Evolutionary conservation across 2,113 vertebrate genomes (phyloP), one percentile per base, ranked within the genome.

Genomic region (Scytalopus superciliaris): DNA sequence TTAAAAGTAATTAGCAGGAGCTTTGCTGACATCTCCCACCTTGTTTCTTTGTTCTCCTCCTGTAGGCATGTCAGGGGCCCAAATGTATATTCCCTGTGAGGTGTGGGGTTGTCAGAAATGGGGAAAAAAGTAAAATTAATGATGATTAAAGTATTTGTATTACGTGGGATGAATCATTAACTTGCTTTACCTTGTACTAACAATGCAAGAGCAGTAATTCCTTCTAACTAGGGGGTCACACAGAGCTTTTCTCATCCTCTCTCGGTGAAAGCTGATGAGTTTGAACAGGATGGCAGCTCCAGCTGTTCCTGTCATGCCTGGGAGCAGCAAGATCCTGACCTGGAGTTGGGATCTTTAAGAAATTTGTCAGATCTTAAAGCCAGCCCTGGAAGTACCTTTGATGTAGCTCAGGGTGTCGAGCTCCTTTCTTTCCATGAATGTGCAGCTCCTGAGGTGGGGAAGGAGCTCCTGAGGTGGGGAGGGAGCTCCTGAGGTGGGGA

Each of bases 191-290:
- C 35, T 27, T 5, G 4, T 18, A 22, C 47, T 37, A 40, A 10
- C 4, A 39, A 7, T 57, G 24, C 19, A 50, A 42, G 63, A 82
- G 6, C 52, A 59, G 53, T 11, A 10, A 50, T 85, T 90, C 37
- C 24, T 35, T 35, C 84, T 19, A 8, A 28, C 23, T 23, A 3
- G n/a, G 28, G 49, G 40, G 16, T 42, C 42, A 25, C 52, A 19
- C 0, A 0, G 67, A 67, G 42, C 47, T 70, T 39, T 84, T 10
- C 30, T 63, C 15, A 1, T 6, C 27, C 2, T 2, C 4, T 27
- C 2, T 10, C 14, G 5, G n/a, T n/a, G 83, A 28, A 31, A 67
- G 17, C 4, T 7, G 53, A 6, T 24, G 73, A 19, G 76, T 17
- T 45, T 6, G 21, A 30, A 6, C 6, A 28, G 30, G 19, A 14